Conservation (phyloP, 1,140 invertebrate genomes). For the Popillia japonica region DNA sequence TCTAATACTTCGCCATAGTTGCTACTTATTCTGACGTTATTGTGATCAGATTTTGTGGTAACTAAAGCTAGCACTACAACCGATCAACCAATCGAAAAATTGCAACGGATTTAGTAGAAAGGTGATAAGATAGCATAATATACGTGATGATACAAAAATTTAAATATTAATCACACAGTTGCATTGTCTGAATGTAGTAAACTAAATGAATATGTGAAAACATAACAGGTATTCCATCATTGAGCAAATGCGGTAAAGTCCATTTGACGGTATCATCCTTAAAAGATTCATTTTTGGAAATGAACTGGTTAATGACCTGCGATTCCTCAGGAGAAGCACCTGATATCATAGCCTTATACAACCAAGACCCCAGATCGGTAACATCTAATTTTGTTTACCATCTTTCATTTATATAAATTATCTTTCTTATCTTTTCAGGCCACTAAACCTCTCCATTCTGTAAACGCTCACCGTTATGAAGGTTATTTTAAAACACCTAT, state of each 20-base stretch:
- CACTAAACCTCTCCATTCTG: neutral
- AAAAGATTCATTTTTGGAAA: conserved; percentile 48
- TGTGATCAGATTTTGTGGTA: no score
- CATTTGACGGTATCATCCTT: conserved; percentile 53
- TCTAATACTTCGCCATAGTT: no score
- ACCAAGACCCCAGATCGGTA: conserved; percentile 45
- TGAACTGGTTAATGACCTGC: conserved; percentile 53
- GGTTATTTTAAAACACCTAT: conserved; percentile 54
- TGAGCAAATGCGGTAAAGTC: conserved; percentile 54
- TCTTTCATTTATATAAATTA: conserved; percentile 7
- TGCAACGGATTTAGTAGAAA: no score
- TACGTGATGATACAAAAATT: no score
- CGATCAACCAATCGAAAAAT: no score
- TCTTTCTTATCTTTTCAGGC: neutral
- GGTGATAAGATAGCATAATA: no score
- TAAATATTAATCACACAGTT: no score
- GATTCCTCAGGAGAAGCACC: conserved; percentile 45
- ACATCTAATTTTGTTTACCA: neutral
- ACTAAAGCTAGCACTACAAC: no score
- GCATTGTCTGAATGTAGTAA: neutral
- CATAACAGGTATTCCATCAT: conserved; percentile 1
- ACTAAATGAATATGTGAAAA: neutral
- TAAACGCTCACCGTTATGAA: conserved; percentile 42
- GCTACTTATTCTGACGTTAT: no score
- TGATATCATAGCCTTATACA: conserved; percentile 49